phyloP scores from a whole-genome alignment of 2,113 vertebrate species.

The Melozone crissalis region DNA sequence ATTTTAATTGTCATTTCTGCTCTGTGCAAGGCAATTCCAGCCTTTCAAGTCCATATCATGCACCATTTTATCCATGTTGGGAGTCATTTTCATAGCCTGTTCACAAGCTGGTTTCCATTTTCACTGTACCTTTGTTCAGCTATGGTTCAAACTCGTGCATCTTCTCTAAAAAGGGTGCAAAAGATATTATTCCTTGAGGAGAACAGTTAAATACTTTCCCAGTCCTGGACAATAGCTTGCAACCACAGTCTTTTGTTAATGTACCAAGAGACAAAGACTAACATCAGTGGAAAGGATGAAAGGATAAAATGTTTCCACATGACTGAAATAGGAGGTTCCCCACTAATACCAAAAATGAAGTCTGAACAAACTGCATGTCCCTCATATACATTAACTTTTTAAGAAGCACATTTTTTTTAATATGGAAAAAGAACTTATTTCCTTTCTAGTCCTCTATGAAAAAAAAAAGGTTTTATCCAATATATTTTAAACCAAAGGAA shows the following conservation, averaged over 20 bases:
- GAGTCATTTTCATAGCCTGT: neutral
- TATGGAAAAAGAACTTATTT: neutral
- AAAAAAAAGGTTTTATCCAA: neutral
- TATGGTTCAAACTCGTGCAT: neutral
- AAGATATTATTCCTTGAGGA: neutral
- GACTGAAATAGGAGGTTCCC: neutral
- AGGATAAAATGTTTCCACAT: neutral
- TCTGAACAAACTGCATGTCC: neutral
- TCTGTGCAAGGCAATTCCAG: neutral
- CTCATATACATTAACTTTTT: neutral
- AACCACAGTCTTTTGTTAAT: constrained; percentile 12
- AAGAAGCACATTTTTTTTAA: neutral
- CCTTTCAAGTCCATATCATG: neutral
- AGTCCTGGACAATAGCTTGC: constrained; percentile 10
- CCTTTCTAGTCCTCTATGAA: neutral
- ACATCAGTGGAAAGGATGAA: constrained; percentile 4
- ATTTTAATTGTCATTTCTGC: neutral
- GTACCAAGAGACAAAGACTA: neutral
- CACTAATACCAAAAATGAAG: neutral
- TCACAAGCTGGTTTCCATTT: neutral
- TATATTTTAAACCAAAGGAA: neutral
- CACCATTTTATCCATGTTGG: neutral
- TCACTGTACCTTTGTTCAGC: neutral
- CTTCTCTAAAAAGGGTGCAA: neutral
- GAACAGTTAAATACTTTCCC: constrained; percentile 7